phyloP scores from a whole-genome alignment of 2,113 vertebrate species.

The Labeo catla region DNA sequence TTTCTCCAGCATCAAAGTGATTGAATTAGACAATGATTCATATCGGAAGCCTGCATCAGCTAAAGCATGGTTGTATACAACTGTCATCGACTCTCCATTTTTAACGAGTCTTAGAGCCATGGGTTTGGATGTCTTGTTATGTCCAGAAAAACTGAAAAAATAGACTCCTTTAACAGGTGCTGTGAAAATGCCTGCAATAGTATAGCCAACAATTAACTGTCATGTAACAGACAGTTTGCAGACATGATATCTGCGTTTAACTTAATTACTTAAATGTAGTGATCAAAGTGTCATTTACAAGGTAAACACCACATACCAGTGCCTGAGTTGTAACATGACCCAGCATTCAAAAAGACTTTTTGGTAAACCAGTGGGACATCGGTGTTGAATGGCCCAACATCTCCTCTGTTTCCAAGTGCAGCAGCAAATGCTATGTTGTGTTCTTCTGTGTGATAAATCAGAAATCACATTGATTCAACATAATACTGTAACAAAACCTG shows the following conservation, averaged over 20 bases:
- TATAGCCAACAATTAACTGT: not conserved
- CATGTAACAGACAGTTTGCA: not conserved
- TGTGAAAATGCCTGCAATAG: constrained; percentile 60
- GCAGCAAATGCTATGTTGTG: not conserved
- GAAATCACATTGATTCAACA: not conserved
- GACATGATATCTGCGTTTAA: not conserved
- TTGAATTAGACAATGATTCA: not conserved
- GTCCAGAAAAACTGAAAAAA: constrained; percentile 61
- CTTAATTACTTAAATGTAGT: not conserved
- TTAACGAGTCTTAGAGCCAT: not conserved
- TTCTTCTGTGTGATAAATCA: not conserved
- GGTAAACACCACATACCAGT: not conserved
- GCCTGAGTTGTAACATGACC: constrained; percentile 41
- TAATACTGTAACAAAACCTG: too few species aligned
- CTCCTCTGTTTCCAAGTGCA: not conserved
- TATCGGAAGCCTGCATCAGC: not conserved
- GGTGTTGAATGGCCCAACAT: not conserved
- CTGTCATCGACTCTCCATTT: not conserved
- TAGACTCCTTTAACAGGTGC: constrained; percentile 61
- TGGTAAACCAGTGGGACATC: not conserved
- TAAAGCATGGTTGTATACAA: not conserved
- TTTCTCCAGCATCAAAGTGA: not conserved
- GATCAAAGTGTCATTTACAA: not conserved
- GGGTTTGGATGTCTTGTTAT: not conserved
- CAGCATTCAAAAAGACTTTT: constrained; percentile 50